Percentiles rank a stretch among this genome's conserved stretches.
These are phyloP conservation scores for Ischnus inquisitorius DNA, from an alignment of 2,888 invertebrate species.

Conservation along the genomic window DNA sequence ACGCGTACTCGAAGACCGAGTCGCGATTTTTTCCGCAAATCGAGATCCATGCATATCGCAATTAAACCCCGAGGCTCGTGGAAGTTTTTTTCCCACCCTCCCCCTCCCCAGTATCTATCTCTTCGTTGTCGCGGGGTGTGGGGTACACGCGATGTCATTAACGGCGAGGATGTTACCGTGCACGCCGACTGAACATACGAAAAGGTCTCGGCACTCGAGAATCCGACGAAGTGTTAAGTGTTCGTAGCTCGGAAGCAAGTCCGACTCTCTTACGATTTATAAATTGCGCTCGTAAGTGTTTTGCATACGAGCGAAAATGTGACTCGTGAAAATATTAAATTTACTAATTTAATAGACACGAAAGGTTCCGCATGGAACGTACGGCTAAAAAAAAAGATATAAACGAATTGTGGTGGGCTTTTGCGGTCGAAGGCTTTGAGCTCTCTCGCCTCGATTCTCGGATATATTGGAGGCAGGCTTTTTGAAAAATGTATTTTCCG, in stretches of 20 bases:
- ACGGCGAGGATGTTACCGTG: conserved; percentile 17
- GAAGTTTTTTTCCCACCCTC: conserved; percentile 1
- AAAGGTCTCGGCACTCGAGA: conserved; percentile 15
- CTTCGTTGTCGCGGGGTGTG: neutral
- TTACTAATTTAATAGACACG: neutral
- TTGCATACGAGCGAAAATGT: neutral
- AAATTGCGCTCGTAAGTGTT: neutral
- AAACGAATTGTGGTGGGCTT: neutral
- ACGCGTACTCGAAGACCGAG: conserved; percentile 5
- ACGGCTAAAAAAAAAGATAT: neutral
- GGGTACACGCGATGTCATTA: conserved; percentile 49
- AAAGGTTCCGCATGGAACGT: neutral
- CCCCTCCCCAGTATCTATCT: conserved; percentile 4
- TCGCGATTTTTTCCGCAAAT: conserved; percentile 30
- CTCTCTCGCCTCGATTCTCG: neutral
- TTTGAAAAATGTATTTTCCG: neutral
- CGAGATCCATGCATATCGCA: conserved; percentile 39
- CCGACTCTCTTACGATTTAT: neutral
- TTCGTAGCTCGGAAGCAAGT: conserved; percentile 23
- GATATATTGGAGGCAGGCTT: neutral
- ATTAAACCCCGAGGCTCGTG: conserved; percentile 56
- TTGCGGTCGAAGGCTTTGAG: neutral
- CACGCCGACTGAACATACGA: conserved; percentile 11
- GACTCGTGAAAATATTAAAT: neutral
- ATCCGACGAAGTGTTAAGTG: conserved; percentile 21